Evolutionary conservation across 2,888 invertebrate genomes (phyloP), one percentile per base, ranked within the genome.

Genomic region (Cataglyphis livida): DNA sequence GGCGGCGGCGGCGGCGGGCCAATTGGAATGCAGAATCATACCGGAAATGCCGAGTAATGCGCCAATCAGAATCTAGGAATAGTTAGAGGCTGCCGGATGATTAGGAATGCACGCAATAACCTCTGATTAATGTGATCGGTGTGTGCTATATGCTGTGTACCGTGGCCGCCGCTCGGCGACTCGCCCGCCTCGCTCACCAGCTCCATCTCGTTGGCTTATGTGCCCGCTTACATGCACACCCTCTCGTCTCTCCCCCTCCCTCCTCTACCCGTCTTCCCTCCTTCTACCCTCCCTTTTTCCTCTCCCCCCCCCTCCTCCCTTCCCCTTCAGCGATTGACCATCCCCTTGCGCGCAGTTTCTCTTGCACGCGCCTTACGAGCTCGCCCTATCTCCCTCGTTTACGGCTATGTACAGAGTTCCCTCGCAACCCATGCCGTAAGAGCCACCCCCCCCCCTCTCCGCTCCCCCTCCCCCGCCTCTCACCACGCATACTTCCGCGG

Each of bases 31-130:
- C 92, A 93, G 93, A 94, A 94, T 94, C 93, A 94, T 94, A 94
- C 94, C 94, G 94, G 94, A 94, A 94, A 94, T 94, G 93, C 94
- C 94, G 94, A 94, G 94, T 94, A 94, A 94, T 94, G 94, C 94
- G 93, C 94, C 94, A 94, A 94, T 94, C 94, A 94, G 94, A 94
- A 93, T 93, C 94, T 93, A 93, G 94, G 94, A 94, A 94, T 94
- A 93, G 94, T 94, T 94, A 93, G 94, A 92, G 92, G 91, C 90
- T 81, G 78, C 86, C 88, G 93, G 93, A 94, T 94, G 94, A 94
- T 94, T 94, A 94, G 94, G 94, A 94, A 94, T 94, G 94, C 94
- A 94, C 94, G 94, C 94, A 94, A 94, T 94, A 94, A 94, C 94
- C 94, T 94, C 94, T 94, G 94, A 94, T 94, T 94, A 94, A 94